These are phyloP conservation scores for Hyles euphorbiae DNA, from an alignment of 1,140 invertebrate species.

Conservation along the genomic window DNA sequence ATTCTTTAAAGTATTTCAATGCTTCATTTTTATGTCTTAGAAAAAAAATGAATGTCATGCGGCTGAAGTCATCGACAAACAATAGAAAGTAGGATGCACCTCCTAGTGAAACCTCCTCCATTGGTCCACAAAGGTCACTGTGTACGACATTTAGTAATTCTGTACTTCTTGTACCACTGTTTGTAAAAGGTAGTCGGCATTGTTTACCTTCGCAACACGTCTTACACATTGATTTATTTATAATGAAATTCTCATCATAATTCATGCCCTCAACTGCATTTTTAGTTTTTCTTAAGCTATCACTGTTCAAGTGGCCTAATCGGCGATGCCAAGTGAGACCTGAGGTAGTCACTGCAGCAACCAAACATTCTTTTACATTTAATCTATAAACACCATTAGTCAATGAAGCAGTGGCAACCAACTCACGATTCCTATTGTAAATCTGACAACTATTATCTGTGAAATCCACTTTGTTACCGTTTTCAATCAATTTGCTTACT, in stretches of 20 bases:
- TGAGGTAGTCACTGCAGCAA: constrained; percentile 2
- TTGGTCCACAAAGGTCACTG: constrained; percentile 27
- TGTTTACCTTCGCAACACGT: constrained; percentile 16
- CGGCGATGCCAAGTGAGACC: constrained; percentile 20
- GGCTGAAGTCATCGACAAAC: constrained; percentile 23
- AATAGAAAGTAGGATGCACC: constrained; percentile 19
- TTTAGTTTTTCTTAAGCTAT: constrained; percentile 10
- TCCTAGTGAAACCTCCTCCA: constrained; percentile 13
- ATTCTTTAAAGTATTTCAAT: constrained; percentile 20
- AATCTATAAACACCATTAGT: constrained; percentile 10
- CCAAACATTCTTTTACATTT: not conserved
- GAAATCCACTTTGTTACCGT: not conserved
- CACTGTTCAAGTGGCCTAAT: constrained; percentile 22
- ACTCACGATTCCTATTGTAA: too few relatives aligned
- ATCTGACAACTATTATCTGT: not conserved
- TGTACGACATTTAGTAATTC: constrained; percentile 26
- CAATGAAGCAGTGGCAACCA: constrained; percentile 6
- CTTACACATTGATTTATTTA: constrained; percentile 1
- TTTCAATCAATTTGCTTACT: too few relatives aligned
- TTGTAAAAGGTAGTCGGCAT: constrained; percentile 3
- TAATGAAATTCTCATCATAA: not conserved
- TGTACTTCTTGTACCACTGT: constrained; percentile 2
- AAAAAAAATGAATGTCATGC: constrained; percentile 21
- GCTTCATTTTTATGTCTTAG: constrained; percentile 16
- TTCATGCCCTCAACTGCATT: constrained; percentile 11